Evolutionary conservation across 2,888 invertebrate species (phyloP).

Genomic region (Ommatoiulus sabulosus): DNA sequence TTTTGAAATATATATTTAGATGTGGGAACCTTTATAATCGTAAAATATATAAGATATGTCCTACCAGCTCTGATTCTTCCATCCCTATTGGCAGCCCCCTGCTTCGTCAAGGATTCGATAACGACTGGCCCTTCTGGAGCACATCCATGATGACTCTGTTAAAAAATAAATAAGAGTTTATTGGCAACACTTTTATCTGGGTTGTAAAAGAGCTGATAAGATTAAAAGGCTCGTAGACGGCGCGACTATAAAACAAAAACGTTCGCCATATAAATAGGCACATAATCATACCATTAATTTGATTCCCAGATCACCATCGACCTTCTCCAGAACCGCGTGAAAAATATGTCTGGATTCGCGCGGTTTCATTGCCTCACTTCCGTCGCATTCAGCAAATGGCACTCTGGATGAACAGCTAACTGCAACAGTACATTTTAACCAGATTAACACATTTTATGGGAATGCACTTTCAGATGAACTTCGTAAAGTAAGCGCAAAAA

Average conservation of each 20-base stretch:
- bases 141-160: constrained; percentile 7
- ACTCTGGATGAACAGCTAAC: not conserved
- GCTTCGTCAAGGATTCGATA: not conserved
- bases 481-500: no score
- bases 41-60: constrained; percentile 19
- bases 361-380: not conserved
- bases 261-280: not conserved
- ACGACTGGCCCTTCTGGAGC: not conserved
- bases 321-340: constrained; percentile 33
- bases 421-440: not conserved
- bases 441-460: not conserved
- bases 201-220: not conserved
- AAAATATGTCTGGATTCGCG: not conserved
- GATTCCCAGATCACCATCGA: not conserved
- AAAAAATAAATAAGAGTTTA: not conserved
- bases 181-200: not conserved
- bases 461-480: not conserved
- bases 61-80: constrained; percentile 19
- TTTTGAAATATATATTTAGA: no score
- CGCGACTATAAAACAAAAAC: not conserved
- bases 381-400: not conserved
- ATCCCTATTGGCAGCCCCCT: not conserved
- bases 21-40: not conserved
- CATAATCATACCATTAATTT: constrained; percentile 44
- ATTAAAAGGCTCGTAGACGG: not conserved